Evolutionary conservation across 1,140 invertebrate genomes (phyloP).

Genomic region (Atta texana): DNA sequence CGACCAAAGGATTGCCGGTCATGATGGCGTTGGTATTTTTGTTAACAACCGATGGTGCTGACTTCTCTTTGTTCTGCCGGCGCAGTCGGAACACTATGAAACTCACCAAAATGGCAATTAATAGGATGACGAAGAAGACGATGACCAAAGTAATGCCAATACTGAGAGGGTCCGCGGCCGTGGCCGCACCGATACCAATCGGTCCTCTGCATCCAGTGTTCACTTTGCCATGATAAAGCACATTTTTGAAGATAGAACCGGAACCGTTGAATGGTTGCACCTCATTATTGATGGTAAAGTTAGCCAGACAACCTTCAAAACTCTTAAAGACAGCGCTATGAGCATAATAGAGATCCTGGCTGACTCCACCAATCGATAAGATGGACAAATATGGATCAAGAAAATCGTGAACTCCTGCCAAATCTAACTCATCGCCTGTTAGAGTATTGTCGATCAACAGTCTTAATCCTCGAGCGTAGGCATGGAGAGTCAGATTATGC

Average conservation of each 20-base stretch:
- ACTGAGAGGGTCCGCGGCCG: slow-evolving; percentile 94
- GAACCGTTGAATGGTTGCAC: slow-evolving; percentile 95
- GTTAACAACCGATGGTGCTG: slow-evolving; percentile 80
- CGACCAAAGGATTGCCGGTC: slow-evolving; percentile 80
- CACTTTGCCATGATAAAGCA: slow-evolving; percentile 90
- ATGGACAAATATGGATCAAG: slow-evolving; percentile 95
- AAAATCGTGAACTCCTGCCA: slow-evolving; percentile 95
- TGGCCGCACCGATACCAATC: slow-evolving; percentile 91
- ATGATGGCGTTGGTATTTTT: slow-evolving; percentile 83
- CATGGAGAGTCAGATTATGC: slow-evolving; percentile 93
- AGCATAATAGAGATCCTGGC: slow-evolving; percentile 86
- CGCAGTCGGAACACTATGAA: slow-evolving; percentile 95
- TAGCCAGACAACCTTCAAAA: slow-evolving; percentile 96
- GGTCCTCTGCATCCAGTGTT: slow-evolving; percentile 89
- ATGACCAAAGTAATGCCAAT: slow-evolving; percentile 97
- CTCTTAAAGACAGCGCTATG: slow-evolving; percentile 85
- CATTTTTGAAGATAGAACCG: slow-evolving; percentile 92
- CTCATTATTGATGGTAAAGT: slow-evolving; percentile 95
- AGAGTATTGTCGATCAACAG: slow-evolving; percentile 90
- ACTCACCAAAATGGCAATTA: slow-evolving; percentile 95
- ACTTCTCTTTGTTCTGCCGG: slow-evolving; percentile 94
- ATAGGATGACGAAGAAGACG: slow-evolving; percentile 96
- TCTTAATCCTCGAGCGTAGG: slow-evolving; percentile 90
- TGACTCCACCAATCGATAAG: slow-evolving; percentile 91
- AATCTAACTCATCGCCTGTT: slow-evolving; percentile 94